Percentiles rank a stretch among this genome's conserved stretches.
These are phyloP conservation scores for Ryuthela nishihirai DNA, from an alignment of 2,888 invertebrate species.

Conservation along the genomic window DNA sequence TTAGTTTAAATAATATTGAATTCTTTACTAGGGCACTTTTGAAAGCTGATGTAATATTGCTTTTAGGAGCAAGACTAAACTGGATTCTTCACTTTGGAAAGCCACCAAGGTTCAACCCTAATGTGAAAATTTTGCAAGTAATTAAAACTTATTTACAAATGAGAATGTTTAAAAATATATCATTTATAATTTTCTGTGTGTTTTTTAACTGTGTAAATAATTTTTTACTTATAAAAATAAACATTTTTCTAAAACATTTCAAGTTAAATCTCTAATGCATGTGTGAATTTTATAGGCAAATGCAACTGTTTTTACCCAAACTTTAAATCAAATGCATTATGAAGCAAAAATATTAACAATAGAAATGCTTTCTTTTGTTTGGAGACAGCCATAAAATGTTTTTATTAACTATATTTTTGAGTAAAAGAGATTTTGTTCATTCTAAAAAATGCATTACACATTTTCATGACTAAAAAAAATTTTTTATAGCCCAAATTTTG, in stretches of 20 bases:
- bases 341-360: too few relatives aligned
- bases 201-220: not conserved
- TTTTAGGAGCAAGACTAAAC: constrained; percentile 88
- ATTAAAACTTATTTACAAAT: not conserved
- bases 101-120: constrained; percentile 72
- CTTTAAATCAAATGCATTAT: too few relatives aligned
- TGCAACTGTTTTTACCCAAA: too few relatives aligned
- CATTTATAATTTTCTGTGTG: not conserved
- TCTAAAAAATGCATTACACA: too few relatives aligned
- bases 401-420: too few relatives aligned
- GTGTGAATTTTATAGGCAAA: too few relatives aligned
- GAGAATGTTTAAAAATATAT: not conserved
- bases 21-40: constrained; percentile 62
- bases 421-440: too few relatives aligned
- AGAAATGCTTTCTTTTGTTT: too few relatives aligned
- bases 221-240: not conserved
- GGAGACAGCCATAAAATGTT: too few relatives aligned
- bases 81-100: constrained; percentile 98
- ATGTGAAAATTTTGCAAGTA: constrained; percentile 86
- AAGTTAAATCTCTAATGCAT: too few relatives aligned
- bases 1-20: not conserved
- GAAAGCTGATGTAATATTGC: constrained; percentile 80
- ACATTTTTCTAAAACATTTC: not conserved
- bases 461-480: too few relatives aligned
- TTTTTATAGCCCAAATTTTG: too few relatives aligned